phyloP scores from a whole-genome alignment of 2,113 vertebrate species.

The Numenius arquata region DNA sequence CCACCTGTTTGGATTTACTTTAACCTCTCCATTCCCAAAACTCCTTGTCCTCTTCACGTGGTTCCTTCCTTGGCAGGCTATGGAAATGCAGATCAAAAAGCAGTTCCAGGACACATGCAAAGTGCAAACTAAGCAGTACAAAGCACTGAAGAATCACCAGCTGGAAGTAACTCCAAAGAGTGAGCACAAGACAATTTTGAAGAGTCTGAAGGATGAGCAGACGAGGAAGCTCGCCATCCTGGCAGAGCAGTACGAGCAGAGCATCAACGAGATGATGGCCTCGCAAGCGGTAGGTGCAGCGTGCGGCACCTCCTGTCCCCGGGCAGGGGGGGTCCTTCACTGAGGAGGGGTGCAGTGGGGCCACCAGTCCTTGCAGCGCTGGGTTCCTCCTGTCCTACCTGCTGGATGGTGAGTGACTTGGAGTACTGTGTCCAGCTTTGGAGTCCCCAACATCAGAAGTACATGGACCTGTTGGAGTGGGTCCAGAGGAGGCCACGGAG shows the following conservation, averaged over 20 bases:
- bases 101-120: constrained; percentile 99
- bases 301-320: background rate
- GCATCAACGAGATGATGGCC: constrained; percentile 99
- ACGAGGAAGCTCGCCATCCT: constrained; percentile 97
- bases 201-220: constrained; percentile 98
- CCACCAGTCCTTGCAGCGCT: background rate
- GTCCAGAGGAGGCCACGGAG: too few species aligned
- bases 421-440: too few species aligned
- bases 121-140: constrained; percentile 99
- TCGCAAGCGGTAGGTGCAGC: constrained; percentile 89
- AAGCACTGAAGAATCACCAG: constrained; percentile 99
- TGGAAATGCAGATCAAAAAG: constrained; percentile 99
- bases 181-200: constrained; percentile 97
- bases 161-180: constrained; percentile 98
- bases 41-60: background rate
- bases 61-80: constrained; percentile 76
- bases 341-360: accelerated
- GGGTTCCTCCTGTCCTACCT: background rate
- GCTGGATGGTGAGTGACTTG: background rate
- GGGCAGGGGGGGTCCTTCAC: background rate
- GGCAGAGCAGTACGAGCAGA: constrained; percentile 99
- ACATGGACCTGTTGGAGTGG: too few species aligned
- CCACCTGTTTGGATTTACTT: accelerated
- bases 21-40: background rate
- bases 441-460: too few species aligned